Evolutionary conservation across 2,888 invertebrate species (phyloP), one percentile per base, ranked within the genome.

Genomic region (Pogonocherus hispidulus): DNA sequence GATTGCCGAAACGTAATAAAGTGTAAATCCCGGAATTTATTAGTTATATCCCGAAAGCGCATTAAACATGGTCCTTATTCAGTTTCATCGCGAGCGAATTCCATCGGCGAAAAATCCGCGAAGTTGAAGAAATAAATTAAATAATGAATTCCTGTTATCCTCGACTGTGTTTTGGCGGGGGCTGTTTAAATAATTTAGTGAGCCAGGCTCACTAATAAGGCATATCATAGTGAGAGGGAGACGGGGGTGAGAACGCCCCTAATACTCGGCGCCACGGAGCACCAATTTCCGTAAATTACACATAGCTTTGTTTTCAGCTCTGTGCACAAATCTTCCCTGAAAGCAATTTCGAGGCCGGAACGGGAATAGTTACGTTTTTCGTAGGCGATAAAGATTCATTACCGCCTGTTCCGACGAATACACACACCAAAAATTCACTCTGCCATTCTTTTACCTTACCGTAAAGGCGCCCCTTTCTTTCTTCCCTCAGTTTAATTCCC

Each of bases 271-370:
- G 79, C 77, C 78, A 75, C 79, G 77, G 80, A 81, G 82, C 84
- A 84, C 85, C 86, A 84, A 86, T 87, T 87, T 86, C 84, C 87
- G 83, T 86, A 87, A 87, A 87, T 87, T 86, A 87, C 86, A 86
- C 84, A 84, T 83, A 84, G 86, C 86, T 87, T 87, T 87, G 87
- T 87, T 87, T 87, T 83, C 83, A 80, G 83, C 82, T 80, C 80
- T 81, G 82, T 80, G 83, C 85, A 86, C 86, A 87, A 87, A 87
- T 87, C 86, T 86, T 84, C 84, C 82, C 85, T 82, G 84, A 86
- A 87, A 86, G 86, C 86, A 86, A 86, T 86, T 86, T 84, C 82
- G 81, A 81, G 78, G 76, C 78, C 77, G 77, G 78, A 79, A 80
- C 78, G 79, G 81, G 81, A 82, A 83, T 82, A 84, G 85, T 84